Conservation (phyloP, 2,797 vertebrate species). For the Chiroxiphia lanceolata region DNA sequence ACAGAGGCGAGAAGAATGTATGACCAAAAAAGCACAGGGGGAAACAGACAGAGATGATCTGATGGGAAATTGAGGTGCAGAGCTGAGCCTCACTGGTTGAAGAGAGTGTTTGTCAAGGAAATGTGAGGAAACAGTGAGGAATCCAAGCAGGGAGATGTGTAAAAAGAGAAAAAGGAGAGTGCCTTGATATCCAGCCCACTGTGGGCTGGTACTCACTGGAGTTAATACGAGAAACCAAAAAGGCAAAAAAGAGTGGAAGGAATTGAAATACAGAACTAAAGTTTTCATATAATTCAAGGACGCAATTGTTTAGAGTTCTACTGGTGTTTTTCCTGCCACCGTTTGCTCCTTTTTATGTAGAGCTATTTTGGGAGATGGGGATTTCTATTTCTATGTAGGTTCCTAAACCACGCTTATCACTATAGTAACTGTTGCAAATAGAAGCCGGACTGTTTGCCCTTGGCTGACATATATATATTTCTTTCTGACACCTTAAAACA, state of each 20-base stretch:
- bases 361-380: slow-evolving; percentile 35
- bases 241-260: background rate
- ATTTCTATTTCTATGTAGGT: slow-evolving; percentile 47
- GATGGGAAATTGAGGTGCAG: background rate
- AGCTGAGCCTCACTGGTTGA: background rate
- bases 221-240: background rate
- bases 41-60: background rate
- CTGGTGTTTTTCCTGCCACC: background rate
- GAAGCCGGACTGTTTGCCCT: slow-evolving; percentile 1
- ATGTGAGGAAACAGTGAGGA: background rate
- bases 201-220: background rate
- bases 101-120: background rate
- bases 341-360: slow-evolving; percentile 32
- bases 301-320: slow-evolving; percentile 15
- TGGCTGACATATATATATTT: background rate
- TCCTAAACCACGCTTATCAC: background rate
- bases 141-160: fast-evolving
- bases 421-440: slow-evolving; percentile 29
- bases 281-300: background rate
- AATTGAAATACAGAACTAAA: background rate
- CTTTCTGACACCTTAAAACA: background rate
- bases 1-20: background rate
- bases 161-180: background rate
- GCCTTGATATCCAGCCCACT: background rate
- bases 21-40: background rate